A percentile compares a stretch with the other conserved stretches of the same genome.
Evolutionary conservation across 2,888 invertebrate species (phyloP).

Genomic region (Gandaritis pyraliata): DNA sequence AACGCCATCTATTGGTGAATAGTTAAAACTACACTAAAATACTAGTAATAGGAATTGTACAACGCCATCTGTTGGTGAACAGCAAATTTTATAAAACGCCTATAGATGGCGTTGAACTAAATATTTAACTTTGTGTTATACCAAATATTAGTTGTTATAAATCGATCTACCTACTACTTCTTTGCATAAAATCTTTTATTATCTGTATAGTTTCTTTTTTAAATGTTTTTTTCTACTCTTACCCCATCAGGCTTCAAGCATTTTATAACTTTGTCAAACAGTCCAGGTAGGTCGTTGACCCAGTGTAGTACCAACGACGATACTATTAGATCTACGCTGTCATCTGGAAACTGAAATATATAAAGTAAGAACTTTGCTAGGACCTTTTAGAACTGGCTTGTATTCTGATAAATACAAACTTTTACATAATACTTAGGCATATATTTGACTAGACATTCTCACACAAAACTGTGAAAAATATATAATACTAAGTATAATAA

Average conservation of each 20-base stretch:
- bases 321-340: conserved; percentile 93
- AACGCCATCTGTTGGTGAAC: not conserved
- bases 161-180: too few species aligned
- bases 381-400: too few species aligned
- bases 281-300: conserved; percentile 98
- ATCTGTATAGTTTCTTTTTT: too few species aligned
- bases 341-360: conserved; percentile 66
- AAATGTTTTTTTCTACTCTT: conserved; percentile 38
- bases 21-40: not conserved
- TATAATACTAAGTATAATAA: too few species aligned
- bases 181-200: too few species aligned
- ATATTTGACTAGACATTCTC: too few species aligned
- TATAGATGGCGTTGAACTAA: too few species aligned
- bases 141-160: too few species aligned
- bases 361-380: not conserved
- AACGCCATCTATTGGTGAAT: not conserved
- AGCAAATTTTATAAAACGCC: not conserved
- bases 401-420: too few species aligned
- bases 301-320: conserved; percentile 96
- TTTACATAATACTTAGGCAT: too few species aligned
- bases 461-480: too few species aligned
- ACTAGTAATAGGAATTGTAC: not conserved
- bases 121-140: too few species aligned
- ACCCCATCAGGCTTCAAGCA: conserved; percentile 95
- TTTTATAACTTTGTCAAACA: conserved; percentile 87